Conservation (phyloP, 2,797 vertebrate genomes). For the Spatula versicolor region DNA sequence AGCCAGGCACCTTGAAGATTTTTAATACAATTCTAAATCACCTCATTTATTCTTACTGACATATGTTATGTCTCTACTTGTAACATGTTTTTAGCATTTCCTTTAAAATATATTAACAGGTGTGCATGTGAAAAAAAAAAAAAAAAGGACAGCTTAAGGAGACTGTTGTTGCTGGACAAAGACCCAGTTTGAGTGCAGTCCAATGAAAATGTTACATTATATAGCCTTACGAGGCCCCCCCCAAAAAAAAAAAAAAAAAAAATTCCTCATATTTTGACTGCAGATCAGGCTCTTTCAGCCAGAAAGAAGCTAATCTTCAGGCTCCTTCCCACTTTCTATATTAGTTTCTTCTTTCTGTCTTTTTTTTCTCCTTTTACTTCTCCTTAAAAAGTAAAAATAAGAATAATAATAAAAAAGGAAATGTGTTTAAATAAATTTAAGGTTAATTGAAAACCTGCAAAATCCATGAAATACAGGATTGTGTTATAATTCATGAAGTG, state of each 20-base stretch:
- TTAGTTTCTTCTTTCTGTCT: not conserved
- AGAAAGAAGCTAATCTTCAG: not conserved
- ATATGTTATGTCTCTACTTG: slow-evolving; percentile 15
- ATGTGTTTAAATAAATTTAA: not conserved
- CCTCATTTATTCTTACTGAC: slow-evolving; percentile 41
- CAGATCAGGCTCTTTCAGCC: not conserved
- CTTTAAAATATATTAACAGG: slow-evolving; percentile 57
- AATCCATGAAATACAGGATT: not conserved
- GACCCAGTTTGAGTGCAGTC: not conserved
- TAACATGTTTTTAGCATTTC: slow-evolving; percentile 48
- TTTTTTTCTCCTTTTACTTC: not conserved
- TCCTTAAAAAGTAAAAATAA: not conserved
- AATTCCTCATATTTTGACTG: not conserved
- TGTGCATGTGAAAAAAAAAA: slow-evolving; percentile 35
- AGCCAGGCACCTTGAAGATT: not conserved
- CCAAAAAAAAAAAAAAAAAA: not conserved
- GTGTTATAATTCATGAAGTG: not conserved
- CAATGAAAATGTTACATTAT: slow-evolving; percentile 39
- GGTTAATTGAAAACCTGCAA: not conserved
- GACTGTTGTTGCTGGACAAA: slow-evolving; percentile 47
- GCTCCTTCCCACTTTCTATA: not conserved
- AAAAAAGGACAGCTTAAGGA: not conserved
- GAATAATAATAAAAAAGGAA: not conserved
- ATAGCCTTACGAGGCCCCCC: not conserved
- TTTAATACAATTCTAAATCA: slow-evolving; percentile 55